phyloP scores from a whole-genome alignment of 2,113 vertebrate genomes.

The Spilogale gracilis region DNA sequence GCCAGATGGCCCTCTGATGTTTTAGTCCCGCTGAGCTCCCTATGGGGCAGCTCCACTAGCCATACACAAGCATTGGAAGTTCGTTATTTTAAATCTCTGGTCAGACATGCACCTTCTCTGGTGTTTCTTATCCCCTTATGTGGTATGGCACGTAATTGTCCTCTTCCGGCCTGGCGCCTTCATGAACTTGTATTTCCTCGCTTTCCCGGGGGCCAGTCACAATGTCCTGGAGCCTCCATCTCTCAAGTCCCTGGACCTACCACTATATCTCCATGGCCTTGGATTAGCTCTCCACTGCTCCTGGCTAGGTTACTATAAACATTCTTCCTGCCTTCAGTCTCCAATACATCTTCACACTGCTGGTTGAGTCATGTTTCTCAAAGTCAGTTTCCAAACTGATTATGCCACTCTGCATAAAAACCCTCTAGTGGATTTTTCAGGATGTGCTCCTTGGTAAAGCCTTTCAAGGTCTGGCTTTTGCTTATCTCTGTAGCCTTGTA shows the following conservation, averaged over 20 bases:
- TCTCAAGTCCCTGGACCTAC: background rate
- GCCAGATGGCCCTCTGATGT: background rate
- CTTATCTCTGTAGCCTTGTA: background rate
- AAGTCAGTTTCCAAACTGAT: background rate
- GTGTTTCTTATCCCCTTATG: background rate
- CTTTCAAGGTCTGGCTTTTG: background rate
- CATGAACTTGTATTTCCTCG: background rate
- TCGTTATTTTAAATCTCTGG: background rate
- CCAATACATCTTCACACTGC: background rate
- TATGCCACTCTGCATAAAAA: background rate
- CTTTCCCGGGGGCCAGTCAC: background rate
- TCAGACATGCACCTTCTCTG: background rate
- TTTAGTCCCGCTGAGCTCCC: background rate
- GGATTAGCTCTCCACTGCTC: background rate
- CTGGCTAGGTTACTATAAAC: background rate
- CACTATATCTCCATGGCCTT: background rate
- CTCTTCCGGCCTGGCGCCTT: background rate
- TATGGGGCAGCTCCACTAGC: background rate
- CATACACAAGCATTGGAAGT: background rate
- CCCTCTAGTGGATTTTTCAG: background rate
- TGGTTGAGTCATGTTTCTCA: background rate
- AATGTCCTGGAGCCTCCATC: background rate
- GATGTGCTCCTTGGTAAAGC: background rate
- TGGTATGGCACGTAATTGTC: background rate
- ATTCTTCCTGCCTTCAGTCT: background rate